These are phyloP conservation scores for Notarius quadriscutis DNA, from an alignment of 2,113 vertebrate species.

Conservation along the genomic window DNA sequence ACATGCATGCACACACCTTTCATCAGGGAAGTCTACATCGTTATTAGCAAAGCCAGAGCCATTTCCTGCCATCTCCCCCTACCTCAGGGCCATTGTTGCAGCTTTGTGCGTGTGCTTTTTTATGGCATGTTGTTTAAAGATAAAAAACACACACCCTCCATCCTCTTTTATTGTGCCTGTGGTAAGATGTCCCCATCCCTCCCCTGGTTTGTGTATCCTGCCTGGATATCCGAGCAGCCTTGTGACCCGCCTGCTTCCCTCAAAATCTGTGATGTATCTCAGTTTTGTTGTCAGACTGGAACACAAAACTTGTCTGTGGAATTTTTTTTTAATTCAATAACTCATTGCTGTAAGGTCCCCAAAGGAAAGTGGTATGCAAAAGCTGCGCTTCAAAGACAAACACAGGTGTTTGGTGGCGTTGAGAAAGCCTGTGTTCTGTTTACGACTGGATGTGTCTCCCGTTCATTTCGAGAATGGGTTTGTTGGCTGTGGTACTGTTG, in stretches of 20 bases:
- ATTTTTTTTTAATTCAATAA: constrained; percentile 70
- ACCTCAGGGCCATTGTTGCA: constrained; percentile 67
- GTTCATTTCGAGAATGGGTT: constrained; percentile 60
- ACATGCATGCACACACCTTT: constrained; percentile 26
- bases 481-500: constrained; percentile 35
- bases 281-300: constrained; percentile 53
- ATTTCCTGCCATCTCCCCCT: constrained; percentile 71
- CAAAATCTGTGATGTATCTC: not conserved
- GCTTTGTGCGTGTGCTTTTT: constrained; percentile 69
- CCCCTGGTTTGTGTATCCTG: constrained; percentile 71
- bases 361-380: constrained; percentile 63
- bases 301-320: constrained; percentile 71
- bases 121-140: constrained; percentile 75
- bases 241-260: constrained; percentile 59
- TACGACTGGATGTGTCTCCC: constrained; percentile 58
- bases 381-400: constrained; percentile 66
- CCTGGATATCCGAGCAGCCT: constrained; percentile 67
- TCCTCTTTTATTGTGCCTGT: constrained; percentile 75
- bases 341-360: constrained; percentile 66
- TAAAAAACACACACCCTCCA: constrained; percentile 71
- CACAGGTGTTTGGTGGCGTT: constrained; percentile 70
- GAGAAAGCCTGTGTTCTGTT: constrained; percentile 50
- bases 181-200: constrained; percentile 73
- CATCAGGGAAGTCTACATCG: constrained; percentile 34
- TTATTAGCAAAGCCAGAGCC: constrained; percentile 69